Conservation (phyloP, 2,888 invertebrate genomes). For the Scaeva pyrastri region DNA sequence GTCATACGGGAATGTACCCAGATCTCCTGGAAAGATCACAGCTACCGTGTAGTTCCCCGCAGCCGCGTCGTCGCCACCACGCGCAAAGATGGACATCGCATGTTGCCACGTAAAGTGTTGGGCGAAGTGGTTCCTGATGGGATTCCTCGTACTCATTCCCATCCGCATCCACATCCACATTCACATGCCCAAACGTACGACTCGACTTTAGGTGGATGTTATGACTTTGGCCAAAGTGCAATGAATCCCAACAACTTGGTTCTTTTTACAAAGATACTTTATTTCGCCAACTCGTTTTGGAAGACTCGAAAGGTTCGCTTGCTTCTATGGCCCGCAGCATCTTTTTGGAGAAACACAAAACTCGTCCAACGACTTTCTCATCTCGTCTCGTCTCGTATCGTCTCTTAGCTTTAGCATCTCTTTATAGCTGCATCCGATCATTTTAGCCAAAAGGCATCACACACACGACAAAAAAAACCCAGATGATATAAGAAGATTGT, state of each 20-base stretch:
- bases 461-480: constrained; percentile 36
- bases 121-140: constrained; percentile 47
- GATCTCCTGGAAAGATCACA: constrained; percentile 45
- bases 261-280: not conserved
- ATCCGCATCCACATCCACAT: no score
- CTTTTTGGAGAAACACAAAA: constrained; percentile 51
- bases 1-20: not conserved
- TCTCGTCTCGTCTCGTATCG: no score
- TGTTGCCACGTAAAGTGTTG: constrained; percentile 58
- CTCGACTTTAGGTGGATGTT: constrained; percentile 3
- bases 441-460: not conserved
- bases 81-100: constrained; percentile 46
- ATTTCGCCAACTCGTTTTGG: constrained; percentile 52
- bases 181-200: constrained; percentile 22
- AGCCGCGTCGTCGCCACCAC: not conserved
- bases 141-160: no score
- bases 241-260: constrained; percentile 41
- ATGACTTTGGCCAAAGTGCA: constrained; percentile 57
- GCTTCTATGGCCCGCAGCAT: constrained; percentile 7
- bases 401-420: no score
- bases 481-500: constrained; percentile 59
- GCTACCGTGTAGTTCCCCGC: constrained; percentile 56
- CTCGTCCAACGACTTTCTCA: constrained; percentile 67
- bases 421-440: constrained; percentile 5
- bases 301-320: not conserved